Evolutionary conservation across 2,888 invertebrate genomes (phyloP).

Genomic region (Drosophila setosimentum): DNA sequence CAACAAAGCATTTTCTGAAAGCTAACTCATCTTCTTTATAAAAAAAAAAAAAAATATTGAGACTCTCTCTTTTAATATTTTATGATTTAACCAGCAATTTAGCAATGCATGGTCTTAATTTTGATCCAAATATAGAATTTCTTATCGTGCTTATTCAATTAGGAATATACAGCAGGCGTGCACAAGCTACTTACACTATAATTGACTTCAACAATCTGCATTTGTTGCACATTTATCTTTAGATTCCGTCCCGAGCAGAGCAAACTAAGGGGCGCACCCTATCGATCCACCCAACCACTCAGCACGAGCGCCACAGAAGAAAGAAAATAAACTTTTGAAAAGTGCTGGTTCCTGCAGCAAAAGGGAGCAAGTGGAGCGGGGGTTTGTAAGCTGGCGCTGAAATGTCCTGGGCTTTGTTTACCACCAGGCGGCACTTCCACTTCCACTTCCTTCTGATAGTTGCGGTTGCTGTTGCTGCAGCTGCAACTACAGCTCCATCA

Average conservation of each 20-base stretch:
- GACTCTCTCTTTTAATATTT: neutral
- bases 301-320: conserved; percentile 65
- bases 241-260: conserved; percentile 34
- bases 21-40: neutral
- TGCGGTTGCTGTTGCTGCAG: conserved; percentile 32
- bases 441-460: conserved; percentile 49
- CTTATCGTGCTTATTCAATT: conserved; percentile 52
- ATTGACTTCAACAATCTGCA: conserved; percentile 78
- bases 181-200: conserved; percentile 72
- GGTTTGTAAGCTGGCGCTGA: conserved; percentile 42
- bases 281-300: conserved; percentile 21
- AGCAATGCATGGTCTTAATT: conserved; percentile 26
- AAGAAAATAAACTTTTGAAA: conserved; percentile 68
- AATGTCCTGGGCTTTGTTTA: conserved; percentile 71
- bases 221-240: conserved; percentile 77
- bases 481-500: conserved; percentile 62
- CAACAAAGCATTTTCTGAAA: conserved; percentile 12
- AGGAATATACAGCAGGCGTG: conserved; percentile 32
- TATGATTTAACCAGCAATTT: neutral
- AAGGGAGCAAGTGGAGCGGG: neutral
- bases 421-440: conserved; percentile 53
- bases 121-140: conserved; percentile 47
- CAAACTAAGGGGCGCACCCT: conserved; percentile 14
- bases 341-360: conserved; percentile 1
- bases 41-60: neutral